Base-by-base conservation (phyloP, 2,888 invertebrate genomes). In the Sarcophaga variegata region DNA sequence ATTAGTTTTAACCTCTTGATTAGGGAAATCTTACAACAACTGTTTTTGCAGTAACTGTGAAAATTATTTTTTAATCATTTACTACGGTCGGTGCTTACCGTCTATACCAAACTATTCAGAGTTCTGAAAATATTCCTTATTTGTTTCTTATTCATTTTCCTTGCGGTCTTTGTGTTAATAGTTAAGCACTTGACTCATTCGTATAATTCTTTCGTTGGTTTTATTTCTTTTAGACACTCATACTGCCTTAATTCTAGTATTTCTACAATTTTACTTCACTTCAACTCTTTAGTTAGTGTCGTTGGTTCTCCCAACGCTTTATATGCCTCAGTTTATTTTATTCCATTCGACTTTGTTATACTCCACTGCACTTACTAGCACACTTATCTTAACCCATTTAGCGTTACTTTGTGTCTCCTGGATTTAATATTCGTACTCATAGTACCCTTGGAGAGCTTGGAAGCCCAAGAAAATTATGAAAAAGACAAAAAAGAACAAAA, bases 371-470 rank as follows among this genome's bases (percentile, higher is more conserved):
- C 27, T 37, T 37, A 6, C 37, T 37, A 37, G 37, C 37, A 8
- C 6, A 37, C 37, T 74, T 70, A 75, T 79, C 75, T 83, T 79
- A 70, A 83, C 74, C 79, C 74, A 69, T 79, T 79, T 79, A 79
- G 69, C 27, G 74, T 79, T 83, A 83, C 79, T 83, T 83, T 79
- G 22, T n/a, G 20, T 45, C 27, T 37, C 0, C 70, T 22, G 62
- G 62, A 8, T 6, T 62, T 22, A n/a, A 20, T 62, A 20, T 11
- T 62, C 2, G 17, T 62, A 17, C 49, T 37, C 49, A 37, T 37
- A 37, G 2, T 37, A 37, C 37, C 2, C 12, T 27, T 49, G 27
- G 25, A 11, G 62, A 5, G 14, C n/a, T 62, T 62, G 62, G 14
- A n/a, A 20, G 20, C 27, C 45, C 37, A 37, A 37, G 37, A 37